phyloP scores from a whole-genome alignment of 2,113 vertebrate species.

The Cynocephalus volans region DNA sequence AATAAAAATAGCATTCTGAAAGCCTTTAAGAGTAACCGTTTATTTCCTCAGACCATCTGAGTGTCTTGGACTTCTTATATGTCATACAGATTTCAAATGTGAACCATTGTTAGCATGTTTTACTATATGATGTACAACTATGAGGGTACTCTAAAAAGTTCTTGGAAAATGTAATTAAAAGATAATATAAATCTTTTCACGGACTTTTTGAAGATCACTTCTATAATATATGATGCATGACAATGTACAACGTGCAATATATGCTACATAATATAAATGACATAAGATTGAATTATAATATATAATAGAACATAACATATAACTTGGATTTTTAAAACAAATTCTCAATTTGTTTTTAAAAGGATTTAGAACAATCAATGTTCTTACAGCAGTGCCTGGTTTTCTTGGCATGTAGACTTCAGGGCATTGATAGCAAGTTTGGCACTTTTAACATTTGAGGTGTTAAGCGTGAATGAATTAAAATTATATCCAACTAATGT shows the following conservation, averaged over 20 bases:
- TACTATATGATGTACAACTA: neutral
- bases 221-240: neutral
- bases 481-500: slow-evolving; percentile 7
- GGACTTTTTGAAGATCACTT: too few species aligned
- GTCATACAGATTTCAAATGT: slow-evolving; percentile 8
- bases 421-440: neutral
- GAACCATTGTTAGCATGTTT: neutral
- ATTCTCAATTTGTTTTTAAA: neutral
- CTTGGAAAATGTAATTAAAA: too few species aligned
- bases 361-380: slow-evolving; percentile 9
- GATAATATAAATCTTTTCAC: too few species aligned
- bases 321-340: neutral
- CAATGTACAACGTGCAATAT: neutral
- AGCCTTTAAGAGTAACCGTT: neutral
- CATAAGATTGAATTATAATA: neutral
- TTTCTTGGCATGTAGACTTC: slow-evolving; percentile 13
- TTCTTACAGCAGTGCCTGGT: slow-evolving; percentile 9
- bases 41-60: slow-evolving; percentile 2
- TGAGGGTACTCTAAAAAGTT: too few species aligned
- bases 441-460: slow-evolving; percentile 30
- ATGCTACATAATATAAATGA: neutral
- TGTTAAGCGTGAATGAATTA: slow-evolving; percentile 8
- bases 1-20: slow-evolving; percentile 57
- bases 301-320: neutral
- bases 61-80: slow-evolving; percentile 34